A percentile compares a stretch with the other conserved stretches of the same genome.
phyloP scores from a whole-genome alignment of 2,888 invertebrate genomes.

The Coronaproctus castanopsis region DNA sequence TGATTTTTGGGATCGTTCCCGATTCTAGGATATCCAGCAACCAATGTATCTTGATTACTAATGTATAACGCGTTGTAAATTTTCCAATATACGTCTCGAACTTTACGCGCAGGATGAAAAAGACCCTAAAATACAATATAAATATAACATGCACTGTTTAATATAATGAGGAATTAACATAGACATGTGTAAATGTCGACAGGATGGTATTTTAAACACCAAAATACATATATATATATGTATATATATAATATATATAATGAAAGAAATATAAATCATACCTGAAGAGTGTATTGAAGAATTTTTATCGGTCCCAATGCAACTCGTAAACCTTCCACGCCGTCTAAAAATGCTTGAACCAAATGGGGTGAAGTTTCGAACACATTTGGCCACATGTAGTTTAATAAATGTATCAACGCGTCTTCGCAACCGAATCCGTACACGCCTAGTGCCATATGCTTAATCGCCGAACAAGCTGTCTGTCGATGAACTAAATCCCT shows the following conservation, averaged over 20 bases:
- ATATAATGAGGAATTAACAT: too few species aligned
- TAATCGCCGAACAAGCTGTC: constrained; percentile 96
- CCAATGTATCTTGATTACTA: constrained; percentile 93
- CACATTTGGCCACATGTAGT: constrained; percentile 99
- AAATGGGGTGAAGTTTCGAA: constrained; percentile 99
- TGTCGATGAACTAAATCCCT: constrained; percentile 95
- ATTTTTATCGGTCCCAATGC: constrained; percentile 92
- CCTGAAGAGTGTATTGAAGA: constrained; percentile 87
- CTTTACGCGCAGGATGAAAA: constrained; percentile 97
- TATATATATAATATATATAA: too few species aligned
- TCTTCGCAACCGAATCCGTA: constrained; percentile 98
- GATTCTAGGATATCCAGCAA: constrained; percentile 92
- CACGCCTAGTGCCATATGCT: constrained; percentile 96
- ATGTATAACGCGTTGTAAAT: constrained; percentile 98
- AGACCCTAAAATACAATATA: constrained; percentile 83
- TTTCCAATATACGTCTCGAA: constrained; percentile 99
- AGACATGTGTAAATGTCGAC: too few species aligned
- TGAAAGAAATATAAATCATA: too few species aligned
- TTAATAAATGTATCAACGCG: constrained; percentile 84
- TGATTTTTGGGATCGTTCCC: constrained; percentile 88
- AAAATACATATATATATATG: too few species aligned
- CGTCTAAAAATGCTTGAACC: constrained; percentile 98
- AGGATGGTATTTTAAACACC: too few species aligned
- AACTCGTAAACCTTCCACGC: constrained; percentile 91
- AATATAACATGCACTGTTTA: too few species aligned